These are phyloP conservation scores for Umimayanthus chanpuru DNA, from an alignment of 92 coral and sea anemone species.

Conservation along the genomic window DNA sequence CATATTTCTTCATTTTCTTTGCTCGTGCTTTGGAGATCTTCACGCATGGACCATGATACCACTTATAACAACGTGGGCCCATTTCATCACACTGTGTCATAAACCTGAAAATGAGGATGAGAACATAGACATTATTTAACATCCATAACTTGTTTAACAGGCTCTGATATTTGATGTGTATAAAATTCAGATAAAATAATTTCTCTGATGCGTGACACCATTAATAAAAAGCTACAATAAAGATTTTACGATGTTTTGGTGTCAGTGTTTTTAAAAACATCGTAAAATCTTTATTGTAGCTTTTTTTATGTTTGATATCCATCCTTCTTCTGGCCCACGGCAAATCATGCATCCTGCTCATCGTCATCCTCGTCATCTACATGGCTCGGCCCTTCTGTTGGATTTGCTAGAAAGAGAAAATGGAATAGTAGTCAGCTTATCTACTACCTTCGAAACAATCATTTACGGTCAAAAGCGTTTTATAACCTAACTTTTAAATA, in stretches of 20 bases:
- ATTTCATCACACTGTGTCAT: constrained; percentile 36
- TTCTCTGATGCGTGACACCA: constrained; percentile 13
- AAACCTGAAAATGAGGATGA: constrained; percentile 23
- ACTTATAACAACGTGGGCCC: constrained; percentile 31
- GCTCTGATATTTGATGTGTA: constrained; percentile 27
- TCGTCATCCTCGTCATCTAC: constrained; percentile 10
- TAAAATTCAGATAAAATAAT: constrained; percentile 23
- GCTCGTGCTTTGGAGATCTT: constrained; percentile 24
- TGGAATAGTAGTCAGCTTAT: too few relatives aligned
- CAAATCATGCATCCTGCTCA: constrained; percentile 40
- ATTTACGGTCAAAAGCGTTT: too few relatives aligned
- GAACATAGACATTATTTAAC: constrained; percentile 32
- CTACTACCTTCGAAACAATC: too few relatives aligned
- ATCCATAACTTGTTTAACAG: constrained; percentile 33
- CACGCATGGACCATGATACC: constrained; percentile 32
- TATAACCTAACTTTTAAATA: too few relatives aligned
- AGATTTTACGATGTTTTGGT: constrained; percentile 12
- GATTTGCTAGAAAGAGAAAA: too few relatives aligned
- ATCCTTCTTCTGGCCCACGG: constrained; percentile 35
- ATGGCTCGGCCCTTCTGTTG: neutral
- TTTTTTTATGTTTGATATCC: constrained; percentile 2
- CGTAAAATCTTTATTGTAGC: constrained; percentile 6
- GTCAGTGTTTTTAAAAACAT: constrained; percentile 11
- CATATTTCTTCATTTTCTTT: constrained; percentile 23
- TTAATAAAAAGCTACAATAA: constrained; percentile 19